Base-by-base conservation (phyloP, 2,888 invertebrate genomes). In the Heliconius hortense region DNA sequence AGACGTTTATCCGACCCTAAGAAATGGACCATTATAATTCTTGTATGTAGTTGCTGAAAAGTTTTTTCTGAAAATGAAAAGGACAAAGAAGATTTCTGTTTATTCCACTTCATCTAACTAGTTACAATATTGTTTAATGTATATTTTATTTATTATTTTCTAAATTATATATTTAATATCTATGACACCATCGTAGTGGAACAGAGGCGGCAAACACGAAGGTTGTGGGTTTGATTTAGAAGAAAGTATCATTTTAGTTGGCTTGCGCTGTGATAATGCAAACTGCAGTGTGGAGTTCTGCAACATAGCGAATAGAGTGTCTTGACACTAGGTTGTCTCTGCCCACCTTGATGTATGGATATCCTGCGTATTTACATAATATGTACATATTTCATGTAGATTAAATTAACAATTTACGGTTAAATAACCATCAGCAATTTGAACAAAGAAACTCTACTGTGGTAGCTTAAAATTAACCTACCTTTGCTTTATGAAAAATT, bases 11-110 rank as follows among this genome's bases (percentile, higher is more conserved):
- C 56, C 68, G 56, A 39, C 56, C 53, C 68, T 64, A 76, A 72
- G 56, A 69, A 75, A 76, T 31, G 56, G 63, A 26, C 62, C 68
- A 68, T 76, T 68, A 66, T 72, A 71, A 68, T 62, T 53, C 62
- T 73, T 69, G 43, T 68, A 68, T 56, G n/a, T n/a, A 67, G 56
- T 60, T 26, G 60, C 21, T 53, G 21, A 75, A 74, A 75, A 75
- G 56, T 71, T 71, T 71, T 71, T 64, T 4, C 26, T 21, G 26
- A n/a, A 39, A 56, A 31, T 31, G 39, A 35, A 53, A 11, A 68
- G 7, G 53, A 31, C 53, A 31, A 68, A 3, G 28, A 7, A 28
- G 4, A 11, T 18, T 68, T 68, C 13, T 31, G n/a, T n/a, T 56
- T 56, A 31, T 53, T 7, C 35, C 35, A 24, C 64, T 66, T 66